phyloP scores from a whole-genome alignment of 2,888 invertebrate genomes.

The Drosophila imparisetae region DNA sequence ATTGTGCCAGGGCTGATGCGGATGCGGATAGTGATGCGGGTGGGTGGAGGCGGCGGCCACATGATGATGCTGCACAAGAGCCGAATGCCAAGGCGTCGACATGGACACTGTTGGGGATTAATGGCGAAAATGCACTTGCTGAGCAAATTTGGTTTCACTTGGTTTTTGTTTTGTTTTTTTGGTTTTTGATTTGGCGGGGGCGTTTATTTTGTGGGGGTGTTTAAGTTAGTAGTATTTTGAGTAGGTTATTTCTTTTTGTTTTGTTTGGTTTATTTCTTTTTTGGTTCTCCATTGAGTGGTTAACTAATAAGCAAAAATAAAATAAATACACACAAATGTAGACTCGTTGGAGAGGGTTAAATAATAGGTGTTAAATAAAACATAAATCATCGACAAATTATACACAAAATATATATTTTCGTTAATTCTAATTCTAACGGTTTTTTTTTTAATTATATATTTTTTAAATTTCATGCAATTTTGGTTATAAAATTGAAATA shows the following conservation, averaged over 20 bases:
- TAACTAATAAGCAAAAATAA: slow-evolving; percentile 1
- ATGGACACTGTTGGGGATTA: slow-evolving; percentile 84
- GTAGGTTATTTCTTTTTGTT: slow-evolving; percentile 6
- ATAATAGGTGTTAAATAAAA: not conserved
- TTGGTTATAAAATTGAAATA: not conserved
- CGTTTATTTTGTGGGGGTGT: slow-evolving; percentile 1
- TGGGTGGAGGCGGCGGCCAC: slow-evolving; percentile 48
- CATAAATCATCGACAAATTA: not conserved
- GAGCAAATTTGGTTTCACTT: slow-evolving; percentile 76
- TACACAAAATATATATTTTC: not conserved
- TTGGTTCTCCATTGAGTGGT: slow-evolving; percentile 13
- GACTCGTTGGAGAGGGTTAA: not conserved
- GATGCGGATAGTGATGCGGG: slow-evolving; percentile 83
- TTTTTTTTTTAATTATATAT: not conserved
- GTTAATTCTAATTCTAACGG: not conserved
- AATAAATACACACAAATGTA: not conserved
- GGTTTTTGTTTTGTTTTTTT: slow-evolving; percentile 20
- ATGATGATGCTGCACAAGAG: slow-evolving; percentile 84
- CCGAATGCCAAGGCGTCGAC: slow-evolving; percentile 85
- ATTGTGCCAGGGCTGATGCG: slow-evolving; percentile 85
- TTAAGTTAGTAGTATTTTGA: slow-evolving; percentile 8
- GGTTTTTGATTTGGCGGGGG: not conserved
- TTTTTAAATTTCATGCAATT: not conserved
- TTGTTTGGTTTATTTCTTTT: slow-evolving; percentile 5
- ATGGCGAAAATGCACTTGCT: slow-evolving; percentile 85